Conservation (phyloP, 2,113 vertebrate species). For the Epinephelus moara region DNA sequence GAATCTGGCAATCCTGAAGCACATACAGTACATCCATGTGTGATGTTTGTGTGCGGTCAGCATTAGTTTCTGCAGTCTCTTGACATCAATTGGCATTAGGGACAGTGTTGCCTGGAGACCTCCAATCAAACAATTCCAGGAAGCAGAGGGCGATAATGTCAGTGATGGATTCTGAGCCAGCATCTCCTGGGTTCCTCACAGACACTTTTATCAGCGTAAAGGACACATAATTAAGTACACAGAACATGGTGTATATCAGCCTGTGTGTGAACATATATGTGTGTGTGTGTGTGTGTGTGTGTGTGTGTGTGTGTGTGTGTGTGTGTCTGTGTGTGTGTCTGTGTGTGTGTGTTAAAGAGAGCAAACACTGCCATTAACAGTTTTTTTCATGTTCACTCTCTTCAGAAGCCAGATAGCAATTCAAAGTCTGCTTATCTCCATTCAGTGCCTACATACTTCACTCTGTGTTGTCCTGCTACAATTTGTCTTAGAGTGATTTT, state of each 20-base stretch:
- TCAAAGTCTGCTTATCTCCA: slow-evolving; percentile 51
- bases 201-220: slow-evolving; percentile 54
- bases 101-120: slow-evolving; percentile 29
- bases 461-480: slow-evolving; percentile 11
- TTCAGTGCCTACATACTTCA: slow-evolving; percentile 21
- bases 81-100: slow-evolving; percentile 3
- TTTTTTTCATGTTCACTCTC: slow-evolving; percentile 8
- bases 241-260: slow-evolving; percentile 16
- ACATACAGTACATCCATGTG: background rate
- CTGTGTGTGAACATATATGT: slow-evolving; percentile 12
- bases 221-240: slow-evolving; percentile 55
- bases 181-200: background rate
- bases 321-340: background rate
- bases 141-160: slow-evolving; percentile 39
- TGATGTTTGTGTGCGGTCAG: slow-evolving; percentile 5
- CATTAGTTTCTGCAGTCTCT: background rate
- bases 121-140: slow-evolving; percentile 44
- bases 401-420: slow-evolving; percentile 26
- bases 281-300: slow-evolving; percentile 9
- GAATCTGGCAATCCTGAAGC: background rate
- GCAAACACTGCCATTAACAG: slow-evolving; percentile 29
- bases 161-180: slow-evolving; percentile 52
- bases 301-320: slow-evolving; percentile 6
- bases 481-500: background rate
- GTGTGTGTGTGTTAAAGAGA: background rate